Conservation (phyloP, 2,113 vertebrate genomes). For the Centrocercus urophasianus region DNA sequence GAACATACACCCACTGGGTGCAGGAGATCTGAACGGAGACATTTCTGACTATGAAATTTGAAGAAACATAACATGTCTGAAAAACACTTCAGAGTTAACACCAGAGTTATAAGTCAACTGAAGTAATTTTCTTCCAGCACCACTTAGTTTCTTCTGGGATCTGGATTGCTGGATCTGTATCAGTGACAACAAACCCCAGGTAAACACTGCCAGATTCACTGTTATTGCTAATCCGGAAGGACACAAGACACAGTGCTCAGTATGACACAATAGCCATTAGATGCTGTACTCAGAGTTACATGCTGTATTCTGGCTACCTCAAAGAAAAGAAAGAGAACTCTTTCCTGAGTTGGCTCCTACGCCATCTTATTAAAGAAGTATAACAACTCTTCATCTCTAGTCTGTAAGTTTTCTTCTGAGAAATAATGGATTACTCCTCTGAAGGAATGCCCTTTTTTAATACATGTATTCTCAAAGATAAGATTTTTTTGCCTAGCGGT, state of each 20-base stretch:
- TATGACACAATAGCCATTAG: background rate
- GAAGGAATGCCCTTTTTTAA: background rate
- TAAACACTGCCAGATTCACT: background rate
- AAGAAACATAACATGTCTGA: background rate
- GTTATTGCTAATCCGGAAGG: background rate
- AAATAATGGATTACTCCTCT: background rate
- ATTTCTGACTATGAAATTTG: background rate
- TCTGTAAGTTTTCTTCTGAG: background rate
- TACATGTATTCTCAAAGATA: background rate
- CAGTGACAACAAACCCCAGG: background rate
- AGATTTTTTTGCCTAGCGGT: background rate
- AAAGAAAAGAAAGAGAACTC: conserved; percentile 8
- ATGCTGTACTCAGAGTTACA: background rate
- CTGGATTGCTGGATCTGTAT: background rate
- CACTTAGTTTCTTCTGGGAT: background rate
- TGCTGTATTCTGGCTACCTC: background rate
- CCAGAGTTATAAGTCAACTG: background rate
- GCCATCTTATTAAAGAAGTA: background rate
- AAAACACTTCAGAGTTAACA: background rate
- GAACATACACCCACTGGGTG: background rate
- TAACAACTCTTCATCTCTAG: background rate
- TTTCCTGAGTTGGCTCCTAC: background rate
- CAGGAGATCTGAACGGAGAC: background rate
- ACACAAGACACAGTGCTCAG: background rate
- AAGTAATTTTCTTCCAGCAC: background rate